A percentile compares a stretch with the other conserved stretches of the same genome.
phyloP scores from a whole-genome alignment of 35 echinoderm and acorn worm species.

The Anneissia japonica region DNA sequence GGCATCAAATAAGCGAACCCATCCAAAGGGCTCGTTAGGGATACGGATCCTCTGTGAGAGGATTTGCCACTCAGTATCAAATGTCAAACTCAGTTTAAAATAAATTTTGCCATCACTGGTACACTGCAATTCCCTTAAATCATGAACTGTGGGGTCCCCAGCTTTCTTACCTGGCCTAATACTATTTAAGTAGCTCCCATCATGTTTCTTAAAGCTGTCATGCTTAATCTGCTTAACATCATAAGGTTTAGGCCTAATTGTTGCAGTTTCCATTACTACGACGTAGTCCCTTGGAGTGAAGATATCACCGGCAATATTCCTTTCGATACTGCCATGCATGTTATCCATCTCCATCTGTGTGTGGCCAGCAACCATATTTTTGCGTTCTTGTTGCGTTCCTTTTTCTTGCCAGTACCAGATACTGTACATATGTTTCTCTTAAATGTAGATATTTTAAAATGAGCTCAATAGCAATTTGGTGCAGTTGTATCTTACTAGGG shows the following conservation, averaged over 20 bases:
- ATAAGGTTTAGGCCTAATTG: not conserved
- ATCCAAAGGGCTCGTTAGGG: too few species aligned
- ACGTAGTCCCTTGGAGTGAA: not conserved
- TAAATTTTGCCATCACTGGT: too few species aligned
- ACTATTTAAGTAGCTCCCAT: too few species aligned
- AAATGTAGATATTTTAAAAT: conserved; percentile 13
- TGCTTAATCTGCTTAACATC: too few species aligned
- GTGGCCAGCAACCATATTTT: conserved; percentile 32
- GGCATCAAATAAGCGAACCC: too few species aligned
- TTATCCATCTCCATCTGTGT: conserved; percentile 34
- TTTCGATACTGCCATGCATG: conserved; percentile 14
- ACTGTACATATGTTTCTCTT: conserved; percentile 11
- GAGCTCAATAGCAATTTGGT: not conserved
- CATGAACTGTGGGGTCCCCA: too few species aligned
- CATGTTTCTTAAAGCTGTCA: too few species aligned
- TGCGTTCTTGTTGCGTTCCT: not conserved
- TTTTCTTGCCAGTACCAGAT: not conserved
- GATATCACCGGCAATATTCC: not conserved
- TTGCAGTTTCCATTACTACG: not conserved
- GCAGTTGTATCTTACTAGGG: conserved; percentile 5
- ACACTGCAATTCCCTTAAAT: too few species aligned
- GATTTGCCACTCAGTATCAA: too few species aligned
- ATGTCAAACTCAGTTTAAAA: too few species aligned
- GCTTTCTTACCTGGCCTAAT: too few species aligned
- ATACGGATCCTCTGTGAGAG: too few species aligned